Percentiles rank a stretch among this genome's conserved stretches.
Conservation (phyloP, 64 coral and sea anemone genomes). For the Astreopora myriophthalma region DNA sequence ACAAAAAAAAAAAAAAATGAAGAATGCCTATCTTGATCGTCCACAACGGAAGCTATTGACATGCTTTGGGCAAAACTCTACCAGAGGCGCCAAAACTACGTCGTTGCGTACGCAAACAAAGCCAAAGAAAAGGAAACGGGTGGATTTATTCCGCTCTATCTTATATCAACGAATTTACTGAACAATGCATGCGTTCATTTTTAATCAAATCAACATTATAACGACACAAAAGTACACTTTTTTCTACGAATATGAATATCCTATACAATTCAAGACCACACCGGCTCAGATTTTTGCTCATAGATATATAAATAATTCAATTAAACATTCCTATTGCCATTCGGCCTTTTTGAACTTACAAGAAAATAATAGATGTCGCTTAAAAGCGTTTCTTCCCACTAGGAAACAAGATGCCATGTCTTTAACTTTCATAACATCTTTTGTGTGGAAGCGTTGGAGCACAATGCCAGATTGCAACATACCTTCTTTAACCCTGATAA, state of each 20-base stretch:
- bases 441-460: background rate
- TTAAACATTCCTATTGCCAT: background rate
- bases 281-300: background rate
- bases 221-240: background rate
- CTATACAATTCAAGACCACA: background rate
- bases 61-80: background rate
- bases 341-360: slow-evolving; percentile 32
- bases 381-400: background rate
- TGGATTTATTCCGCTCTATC: background rate
- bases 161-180: background rate
- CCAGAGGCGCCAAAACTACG: background rate
- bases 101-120: background rate
- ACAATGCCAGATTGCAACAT: background rate
- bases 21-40: background rate
- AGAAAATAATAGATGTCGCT: background rate
- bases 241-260: background rate
- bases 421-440: background rate
- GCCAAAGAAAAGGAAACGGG: background rate
- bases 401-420: slow-evolving; percentile 16
- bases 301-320: background rate
- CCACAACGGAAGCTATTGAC: background rate
- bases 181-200: background rate
- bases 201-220: background rate
- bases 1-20: too few relatives aligned
- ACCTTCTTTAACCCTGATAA: background rate